Percentiles rank a stretch among this genome's conserved stretches.
These are phyloP conservation scores for Sycophaga agraensis DNA, from an alignment of 1,140 invertebrate species.

Conservation along the genomic window DNA sequence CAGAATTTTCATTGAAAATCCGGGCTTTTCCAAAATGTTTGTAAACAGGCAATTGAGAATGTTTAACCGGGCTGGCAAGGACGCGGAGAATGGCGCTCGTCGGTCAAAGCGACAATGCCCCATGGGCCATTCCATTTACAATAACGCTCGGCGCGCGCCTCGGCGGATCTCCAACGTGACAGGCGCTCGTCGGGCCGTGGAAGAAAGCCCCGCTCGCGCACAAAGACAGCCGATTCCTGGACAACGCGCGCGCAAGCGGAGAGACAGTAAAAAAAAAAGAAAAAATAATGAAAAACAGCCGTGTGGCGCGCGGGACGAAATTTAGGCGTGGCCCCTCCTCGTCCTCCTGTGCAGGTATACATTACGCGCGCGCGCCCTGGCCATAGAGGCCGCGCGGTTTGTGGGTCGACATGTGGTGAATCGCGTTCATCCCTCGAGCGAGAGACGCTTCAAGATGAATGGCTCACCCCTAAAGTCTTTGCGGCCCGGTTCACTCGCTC, in stretches of 20 bases:
- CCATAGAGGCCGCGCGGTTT: background rate
- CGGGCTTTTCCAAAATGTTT: background rate
- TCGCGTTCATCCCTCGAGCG: conserved; percentile 18
- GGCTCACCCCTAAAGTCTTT: conserved; percentile 17
- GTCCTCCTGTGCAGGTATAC: conserved; percentile 2
- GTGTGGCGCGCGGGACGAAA: background rate
- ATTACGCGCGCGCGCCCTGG: background rate
- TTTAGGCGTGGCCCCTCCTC: conserved; percentile 14
- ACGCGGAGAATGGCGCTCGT: background rate
- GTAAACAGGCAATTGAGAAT: background rate
- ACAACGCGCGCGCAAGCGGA: no score
- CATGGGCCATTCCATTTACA: background rate
- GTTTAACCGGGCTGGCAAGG: background rate
- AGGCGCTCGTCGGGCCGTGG: background rate
- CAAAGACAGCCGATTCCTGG: no score
- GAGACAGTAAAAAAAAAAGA: background rate
- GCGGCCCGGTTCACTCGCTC: background rate
- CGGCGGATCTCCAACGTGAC: no score
- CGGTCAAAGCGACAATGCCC: background rate
- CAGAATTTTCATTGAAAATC: no score
- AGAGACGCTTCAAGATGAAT: conserved; percentile 13
- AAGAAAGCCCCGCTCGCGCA: background rate
- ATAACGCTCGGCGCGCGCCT: no score
- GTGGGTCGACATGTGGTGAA: conserved; percentile 22
- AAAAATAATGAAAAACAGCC: conserved; percentile 24